Evolutionary conservation across 2,113 vertebrate species (phyloP).

Genomic region (Dromaius novaehollandiae): DNA sequence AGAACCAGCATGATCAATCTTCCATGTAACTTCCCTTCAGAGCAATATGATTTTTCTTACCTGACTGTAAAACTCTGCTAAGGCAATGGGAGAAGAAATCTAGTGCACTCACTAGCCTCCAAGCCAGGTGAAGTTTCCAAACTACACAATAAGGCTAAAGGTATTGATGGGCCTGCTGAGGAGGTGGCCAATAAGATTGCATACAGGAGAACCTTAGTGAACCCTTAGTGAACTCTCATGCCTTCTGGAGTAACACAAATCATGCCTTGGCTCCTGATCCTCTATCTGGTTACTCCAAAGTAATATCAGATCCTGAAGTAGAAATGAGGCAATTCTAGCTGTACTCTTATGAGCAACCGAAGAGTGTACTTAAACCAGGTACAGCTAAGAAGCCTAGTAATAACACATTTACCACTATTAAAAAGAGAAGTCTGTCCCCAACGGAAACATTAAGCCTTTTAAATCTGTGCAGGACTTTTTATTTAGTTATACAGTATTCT

Average conservation of each 20-base stretch:
- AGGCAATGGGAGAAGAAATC: neutral
- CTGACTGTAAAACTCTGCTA: neutral
- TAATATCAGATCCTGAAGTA: neutral
- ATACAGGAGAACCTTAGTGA: neutral
- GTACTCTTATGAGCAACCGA: neutral
- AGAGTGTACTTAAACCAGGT: neutral
- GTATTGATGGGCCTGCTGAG: neutral
- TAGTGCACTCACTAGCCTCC: neutral
- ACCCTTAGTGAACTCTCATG: neutral
- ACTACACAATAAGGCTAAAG: neutral
- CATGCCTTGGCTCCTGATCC: neutral
- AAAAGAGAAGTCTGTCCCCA: neutral
- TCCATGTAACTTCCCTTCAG: neutral
- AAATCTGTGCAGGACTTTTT: neutral
- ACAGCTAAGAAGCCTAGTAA: neutral
- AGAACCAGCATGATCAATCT: neutral
- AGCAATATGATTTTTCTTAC: neutral
- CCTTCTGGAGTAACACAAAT: neutral
- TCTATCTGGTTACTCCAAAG: neutral
- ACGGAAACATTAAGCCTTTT: neutral
- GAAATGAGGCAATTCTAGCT: neutral
- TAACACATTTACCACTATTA: neutral
- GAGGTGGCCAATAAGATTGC: neutral
- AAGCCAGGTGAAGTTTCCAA: neutral
- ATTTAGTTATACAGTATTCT: neutral